Percentiles rank a stretch among this genome's conserved stretches.
These are phyloP conservation scores for Noturus placidus DNA, from an alignment of 2,113 vertebrate genomes.

Conservation along the genomic window DNA sequence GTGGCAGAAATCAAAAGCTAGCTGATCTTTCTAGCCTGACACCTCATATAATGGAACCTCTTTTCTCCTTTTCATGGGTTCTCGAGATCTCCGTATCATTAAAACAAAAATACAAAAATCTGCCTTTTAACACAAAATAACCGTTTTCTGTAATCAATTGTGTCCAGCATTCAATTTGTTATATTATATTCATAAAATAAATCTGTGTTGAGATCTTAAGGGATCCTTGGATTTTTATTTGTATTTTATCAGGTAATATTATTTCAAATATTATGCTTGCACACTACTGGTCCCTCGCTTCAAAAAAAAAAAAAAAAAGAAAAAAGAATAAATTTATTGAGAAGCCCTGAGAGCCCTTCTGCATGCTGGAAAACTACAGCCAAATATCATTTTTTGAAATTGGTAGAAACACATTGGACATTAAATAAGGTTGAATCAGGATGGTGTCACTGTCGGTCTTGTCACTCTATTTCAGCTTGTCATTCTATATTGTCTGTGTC, in stretches of 20 bases:
- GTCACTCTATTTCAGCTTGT: slow-evolving; percentile 14
- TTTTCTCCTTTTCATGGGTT: slow-evolving; percentile 12
- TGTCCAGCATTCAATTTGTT: background rate
- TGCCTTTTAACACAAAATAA: background rate
- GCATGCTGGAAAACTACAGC: background rate
- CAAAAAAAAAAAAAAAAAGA: background rate
- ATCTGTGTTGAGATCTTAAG: background rate
- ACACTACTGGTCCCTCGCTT: background rate
- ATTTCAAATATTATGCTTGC: background rate
- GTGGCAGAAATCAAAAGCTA: slow-evolving; percentile 66
- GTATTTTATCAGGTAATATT: background rate
- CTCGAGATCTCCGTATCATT: slow-evolving; percentile 20
- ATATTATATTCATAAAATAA: background rate
- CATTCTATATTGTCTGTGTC: slow-evolving; percentile 11
- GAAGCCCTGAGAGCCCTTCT: background rate
- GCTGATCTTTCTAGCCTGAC: slow-evolving; percentile 69
- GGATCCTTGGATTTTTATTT: background rate
- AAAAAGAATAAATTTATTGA: background rate
- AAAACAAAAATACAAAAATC: background rate
- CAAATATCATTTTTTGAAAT: background rate
- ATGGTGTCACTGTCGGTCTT: background rate
- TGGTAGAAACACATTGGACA: background rate
- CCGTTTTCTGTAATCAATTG: background rate
- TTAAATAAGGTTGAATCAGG: background rate
- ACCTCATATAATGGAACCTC: slow-evolving; percentile 60